Evolutionary conservation across 2,113 vertebrate species (phyloP), one percentile per base, ranked within the genome.

Genomic region (Heterotis niloticus): DNA sequence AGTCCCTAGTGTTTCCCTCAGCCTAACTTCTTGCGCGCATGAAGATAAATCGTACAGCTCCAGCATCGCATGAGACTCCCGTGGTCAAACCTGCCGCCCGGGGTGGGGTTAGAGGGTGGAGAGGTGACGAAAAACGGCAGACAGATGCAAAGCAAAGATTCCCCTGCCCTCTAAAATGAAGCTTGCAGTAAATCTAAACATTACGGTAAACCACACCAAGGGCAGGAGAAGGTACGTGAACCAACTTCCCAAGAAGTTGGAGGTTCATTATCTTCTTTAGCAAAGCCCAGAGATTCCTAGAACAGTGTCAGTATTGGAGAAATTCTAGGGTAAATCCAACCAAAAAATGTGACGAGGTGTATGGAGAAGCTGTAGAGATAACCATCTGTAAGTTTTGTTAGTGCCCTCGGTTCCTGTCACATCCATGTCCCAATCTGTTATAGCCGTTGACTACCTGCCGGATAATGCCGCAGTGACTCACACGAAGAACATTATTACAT

Each of bases 221-320:
- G 86, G 76, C 82, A 86, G 82, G 80, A 79, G 78, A 81, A 84
- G 82, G 88, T 83, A 87, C 89, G 85, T 79, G 88, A 90, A 88
- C 81, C 85, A 75, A 4, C 20, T 7, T 14, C 71, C 7, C 52
- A 57, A 74, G 28, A 59, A 74, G 23, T 17, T 74, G 51, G 20
- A 54, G n/a, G 17, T 57, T 57, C 23, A 74, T 9, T 57, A 16
- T 26, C 23, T 57, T 74, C 9, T 1, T 0, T 74, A 56, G 54
- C 44, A 77, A 60, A 13, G 18, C 34, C 57, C 68, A 79, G 68
- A 73, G 23, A 28, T 64, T 71, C 29, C 29, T 29, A 54, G 29
- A 64, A 60, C 52, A 64, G 28, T 44, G 16, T 10, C 59, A 62
- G 67, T 17, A 44, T 68, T 29, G 59, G 29, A 64, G 57, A 79